phyloP scores from a whole-genome alignment of 1,140 invertebrate species.

The Anastrepha ludens region DNA sequence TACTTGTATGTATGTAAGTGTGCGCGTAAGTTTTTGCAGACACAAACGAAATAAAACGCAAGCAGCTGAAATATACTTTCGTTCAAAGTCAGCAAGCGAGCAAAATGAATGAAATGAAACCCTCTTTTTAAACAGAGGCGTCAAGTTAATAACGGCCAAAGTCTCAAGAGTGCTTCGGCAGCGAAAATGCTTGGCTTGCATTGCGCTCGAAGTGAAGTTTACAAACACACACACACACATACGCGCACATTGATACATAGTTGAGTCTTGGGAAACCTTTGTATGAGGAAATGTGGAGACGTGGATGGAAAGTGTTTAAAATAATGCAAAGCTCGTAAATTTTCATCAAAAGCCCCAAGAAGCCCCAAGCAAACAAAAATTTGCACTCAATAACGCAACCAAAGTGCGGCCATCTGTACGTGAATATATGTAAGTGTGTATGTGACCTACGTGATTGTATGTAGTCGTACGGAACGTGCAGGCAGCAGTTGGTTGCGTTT shows the following conservation, averaged over 20 bases:
- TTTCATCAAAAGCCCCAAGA: constrained; percentile 12
- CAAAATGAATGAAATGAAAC: background rate
- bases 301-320: constrained; percentile 26
- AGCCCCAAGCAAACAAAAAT: constrained; percentile 25
- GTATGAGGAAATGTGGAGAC: background rate
- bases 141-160: constrained; percentile 10
- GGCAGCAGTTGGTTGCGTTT: background rate
- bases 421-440: background rate
- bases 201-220: background rate
- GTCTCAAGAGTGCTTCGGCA: background rate
- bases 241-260: background rate
- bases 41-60: background rate
- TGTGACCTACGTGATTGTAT: background rate
- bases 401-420: background rate
- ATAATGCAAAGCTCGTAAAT: constrained; percentile 31
- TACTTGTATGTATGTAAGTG: background rate
- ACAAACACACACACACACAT: background rate
- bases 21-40: background rate
- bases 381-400: background rate
- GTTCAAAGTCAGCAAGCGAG: background rate
- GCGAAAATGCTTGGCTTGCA: constrained; percentile 7
- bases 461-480: background rate
- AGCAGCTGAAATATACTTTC: background rate
- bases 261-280: too few relatives aligned
- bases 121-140: background rate